Conservation (phyloP, 2,113 vertebrate species). For the Colaptes auratus region DNA sequence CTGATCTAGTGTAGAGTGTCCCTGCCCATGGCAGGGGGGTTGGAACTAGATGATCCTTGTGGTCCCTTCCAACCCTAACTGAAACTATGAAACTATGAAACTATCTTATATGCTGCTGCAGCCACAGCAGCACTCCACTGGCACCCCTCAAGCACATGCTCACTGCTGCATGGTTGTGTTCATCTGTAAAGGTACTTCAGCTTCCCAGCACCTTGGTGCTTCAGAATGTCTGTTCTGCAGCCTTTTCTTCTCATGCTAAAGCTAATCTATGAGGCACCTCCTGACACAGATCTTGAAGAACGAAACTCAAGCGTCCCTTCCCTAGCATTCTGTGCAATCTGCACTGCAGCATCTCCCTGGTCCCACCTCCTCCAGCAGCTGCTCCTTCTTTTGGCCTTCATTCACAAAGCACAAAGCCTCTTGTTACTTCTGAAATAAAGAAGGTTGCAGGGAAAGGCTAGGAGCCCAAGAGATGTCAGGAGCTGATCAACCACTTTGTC, state of each 20-base stretch:
- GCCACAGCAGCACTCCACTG: neutral
- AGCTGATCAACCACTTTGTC: neutral
- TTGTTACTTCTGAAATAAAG: neutral
- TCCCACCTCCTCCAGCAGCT: neutral
- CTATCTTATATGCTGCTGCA: neutral
- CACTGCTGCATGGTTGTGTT: neutral
- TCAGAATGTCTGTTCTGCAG: neutral
- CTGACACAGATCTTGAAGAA: neutral
- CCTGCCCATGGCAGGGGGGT: too few relatives aligned
- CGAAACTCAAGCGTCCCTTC: neutral
- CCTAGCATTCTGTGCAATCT: neutral
- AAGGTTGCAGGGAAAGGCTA: neutral
- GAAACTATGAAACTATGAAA: too few relatives aligned
- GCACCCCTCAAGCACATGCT: rapidly evolving
- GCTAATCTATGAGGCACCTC: neutral
- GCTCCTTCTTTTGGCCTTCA: neutral
- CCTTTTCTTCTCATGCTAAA: neutral
- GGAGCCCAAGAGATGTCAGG: neutral
- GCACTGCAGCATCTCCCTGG: neutral
- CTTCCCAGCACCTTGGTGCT: neutral
- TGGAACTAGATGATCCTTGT: too few relatives aligned
- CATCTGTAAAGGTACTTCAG: neutral
- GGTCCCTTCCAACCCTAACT: too few relatives aligned
- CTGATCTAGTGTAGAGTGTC: too few relatives aligned
- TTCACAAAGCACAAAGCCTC: neutral